Evolutionary conservation across 2,888 invertebrate genomes (phyloP).

Genomic region (Oscheius sp.): DNA sequence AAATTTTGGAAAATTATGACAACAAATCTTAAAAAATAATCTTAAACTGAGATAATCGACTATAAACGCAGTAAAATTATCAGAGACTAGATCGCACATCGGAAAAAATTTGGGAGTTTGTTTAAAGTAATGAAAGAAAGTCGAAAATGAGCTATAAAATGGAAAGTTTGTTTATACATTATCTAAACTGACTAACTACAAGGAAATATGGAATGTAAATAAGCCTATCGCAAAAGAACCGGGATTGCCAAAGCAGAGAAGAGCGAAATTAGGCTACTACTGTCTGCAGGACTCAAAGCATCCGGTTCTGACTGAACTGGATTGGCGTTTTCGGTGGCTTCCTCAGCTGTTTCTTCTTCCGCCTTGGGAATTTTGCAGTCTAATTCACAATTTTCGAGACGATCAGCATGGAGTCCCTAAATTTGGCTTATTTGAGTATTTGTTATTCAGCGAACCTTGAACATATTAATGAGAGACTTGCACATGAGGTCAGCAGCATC

Average conservation of each 20-base stretch:
- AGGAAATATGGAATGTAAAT: background rate
- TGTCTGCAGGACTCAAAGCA: conserved; percentile 40
- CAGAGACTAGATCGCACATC: conserved; percentile 21
- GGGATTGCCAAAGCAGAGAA: background rate
- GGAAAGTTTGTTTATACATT: conserved; percentile 18
- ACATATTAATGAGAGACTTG: conserved; percentile 64
- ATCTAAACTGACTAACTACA: conserved; percentile 7
- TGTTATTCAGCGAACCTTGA: conserved; percentile 48
- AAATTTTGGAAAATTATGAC: conserved; percentile 1
- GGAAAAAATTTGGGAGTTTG: too few relatives aligned
- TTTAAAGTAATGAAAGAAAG: conserved; percentile 9
- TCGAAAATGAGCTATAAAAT: conserved; percentile 13
- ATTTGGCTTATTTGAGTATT: background rate
- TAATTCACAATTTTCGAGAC: conserved; percentile 58
- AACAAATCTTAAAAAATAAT: conserved; percentile 22
- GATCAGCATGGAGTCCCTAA: conserved; percentile 68
- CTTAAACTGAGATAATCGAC: conserved; percentile 24
- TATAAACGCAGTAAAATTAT: background rate
- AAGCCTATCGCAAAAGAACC: conserved; percentile 20
- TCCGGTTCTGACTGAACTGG: conserved; percentile 40
- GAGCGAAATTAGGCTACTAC: background rate
- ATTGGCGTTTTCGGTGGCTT: conserved; percentile 21
- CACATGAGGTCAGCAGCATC: conserved; percentile 69
- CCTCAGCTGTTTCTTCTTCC: conserved; percentile 22
- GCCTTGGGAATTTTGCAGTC: conserved; percentile 52